Base-by-base conservation (phyloP, 2,888 invertebrate genomes). In the Selenia dentaria region DNA sequence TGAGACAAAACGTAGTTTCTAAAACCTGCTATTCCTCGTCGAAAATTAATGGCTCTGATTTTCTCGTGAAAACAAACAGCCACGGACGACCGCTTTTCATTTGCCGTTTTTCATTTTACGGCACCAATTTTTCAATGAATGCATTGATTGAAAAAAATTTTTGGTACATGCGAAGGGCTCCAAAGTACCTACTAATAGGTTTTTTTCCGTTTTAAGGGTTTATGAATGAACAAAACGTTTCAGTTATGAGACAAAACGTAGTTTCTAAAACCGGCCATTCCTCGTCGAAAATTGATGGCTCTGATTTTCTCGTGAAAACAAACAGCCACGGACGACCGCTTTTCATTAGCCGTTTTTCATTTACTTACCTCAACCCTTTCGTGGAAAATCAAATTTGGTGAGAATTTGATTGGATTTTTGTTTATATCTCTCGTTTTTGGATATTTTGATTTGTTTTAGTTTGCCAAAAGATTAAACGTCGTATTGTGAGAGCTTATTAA, bases 381-480 rank as follows among this genome's bases (percentile, higher is more conserved):
- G 28, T 28, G 11, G 28, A 25, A 25, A 39, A 39, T 34, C 24
- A 28, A 45, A 38, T 45, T 45, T 34, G 22, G 12, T 13, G 16
- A 16, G 28, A 11, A 22, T 24, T 27, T 34, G 29, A 45, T 45
- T 45, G 24, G 28, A 29, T 14, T 28, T 28, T 8, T n/a, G 13
- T 12, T n/a, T 8, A 8, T 28, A 1, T 14, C 28, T 14, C 10
- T 2, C 10, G 10, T 0, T 25, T 16, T 16, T n/a, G n/a, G n/a
- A n/a, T n/a, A 1, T n/a, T 24, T 24, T 24, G 24, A 24, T n/a
- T 24, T 6, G 3, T 24, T 24, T 6, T 24, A n/a, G n/a, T n/a
- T n/a, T n/a, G n/a, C n/a, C n/a, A n/a, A n/a, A n/a, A n/a, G n/a
- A n/a, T n/a, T n/a, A n/a, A n/a, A n/a, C n/a, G n/a, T n/a, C n/a